A percentile compares a stretch with the other conserved stretches of the same genome.
These are phyloP conservation scores for Hyles euphorbiae DNA, from an alignment of 1,140 invertebrate species.

Conservation along the genomic window DNA sequence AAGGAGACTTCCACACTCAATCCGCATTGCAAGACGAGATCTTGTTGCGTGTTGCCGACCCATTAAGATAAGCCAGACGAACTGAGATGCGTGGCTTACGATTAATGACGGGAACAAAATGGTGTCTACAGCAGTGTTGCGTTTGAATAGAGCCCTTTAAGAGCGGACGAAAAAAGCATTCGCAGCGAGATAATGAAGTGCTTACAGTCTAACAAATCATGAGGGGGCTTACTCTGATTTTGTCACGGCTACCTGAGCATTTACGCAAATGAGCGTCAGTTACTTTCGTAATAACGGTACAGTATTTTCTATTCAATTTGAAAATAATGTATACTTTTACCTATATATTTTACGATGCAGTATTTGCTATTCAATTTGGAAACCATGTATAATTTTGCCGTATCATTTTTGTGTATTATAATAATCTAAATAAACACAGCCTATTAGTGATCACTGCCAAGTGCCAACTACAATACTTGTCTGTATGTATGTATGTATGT, in stretches of 20 bases:
- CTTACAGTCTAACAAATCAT: conserved; percentile 2
- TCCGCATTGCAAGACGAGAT: conserved; percentile 16
- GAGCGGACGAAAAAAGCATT: conserved; percentile 1
- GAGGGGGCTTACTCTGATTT: neutral
- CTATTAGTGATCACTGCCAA: too few relatives aligned
- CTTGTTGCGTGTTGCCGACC: conserved; percentile 37
- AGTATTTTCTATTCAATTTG: too few relatives aligned
- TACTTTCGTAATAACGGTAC: too few relatives aligned
- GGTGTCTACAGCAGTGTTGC: conserved; percentile 27
- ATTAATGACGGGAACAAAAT: conserved; percentile 39
- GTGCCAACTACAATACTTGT: too few relatives aligned
- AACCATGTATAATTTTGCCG: too few relatives aligned
- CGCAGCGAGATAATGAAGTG: conserved; percentile 3
- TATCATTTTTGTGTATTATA: too few relatives aligned
- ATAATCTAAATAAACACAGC: too few relatives aligned
- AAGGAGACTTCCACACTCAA: conserved; percentile 8
- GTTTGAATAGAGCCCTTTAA: conserved; percentile 16
- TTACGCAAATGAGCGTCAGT: too few relatives aligned
- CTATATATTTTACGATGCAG: too few relatives aligned
- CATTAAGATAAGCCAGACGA: conserved; percentile 41
- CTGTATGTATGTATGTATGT: too few relatives aligned
- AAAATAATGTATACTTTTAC: too few relatives aligned
- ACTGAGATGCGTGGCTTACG: conserved; percentile 35
- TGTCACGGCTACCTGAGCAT: neutral
- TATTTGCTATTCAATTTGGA: too few relatives aligned